Evolutionary conservation across 92 coral and sea anemone genomes (phyloP), one percentile per base, ranked within the genome.

Genomic region (Montipora capitata): DNA sequence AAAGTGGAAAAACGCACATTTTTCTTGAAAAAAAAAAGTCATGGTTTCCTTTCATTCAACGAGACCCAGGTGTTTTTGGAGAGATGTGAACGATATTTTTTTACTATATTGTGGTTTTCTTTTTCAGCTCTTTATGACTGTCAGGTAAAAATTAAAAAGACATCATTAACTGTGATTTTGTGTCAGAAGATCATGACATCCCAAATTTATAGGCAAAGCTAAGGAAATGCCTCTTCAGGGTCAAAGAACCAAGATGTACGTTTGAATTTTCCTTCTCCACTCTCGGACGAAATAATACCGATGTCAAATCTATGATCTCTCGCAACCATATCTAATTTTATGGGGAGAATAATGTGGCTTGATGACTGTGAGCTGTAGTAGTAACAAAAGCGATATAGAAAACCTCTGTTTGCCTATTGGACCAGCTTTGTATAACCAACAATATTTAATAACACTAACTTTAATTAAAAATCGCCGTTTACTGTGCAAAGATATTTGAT

Each of bases 391-490:
- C 63, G 72, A 83, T 83, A 73, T 39, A 58, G 58, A 61, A 63
- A 73, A 52, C 48, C 79, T 15, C 72, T 83, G 87, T 83, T 57
- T 93, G 79, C 80, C 78, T 91, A 92, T 94, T 82, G 91, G 76
- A 74, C 79, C 98, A 95, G 98, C 98, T 91, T 95, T 95, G 90
- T 95, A 89, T 95, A 90, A 85, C 85, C 96, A 95, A 93, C 94
- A 95, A 95, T 95, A 95, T 91, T 94, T 93, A 95, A 95, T 93
- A 95, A 95, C 93, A 94, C 98, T 94, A 89, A 86, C 94, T 91
- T 95, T 95, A 95, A 95, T 95, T 95, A 95, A 95, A 95, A 95
- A 94, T 94, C 90, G 93, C 96, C 98, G 95, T 95, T 95, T 95
- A 95, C 98, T 94, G 94, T 94, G 94, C 91, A 86, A 95, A 93